phyloP scores from a whole-genome alignment of 35 echinoderm and acorn worm species.

The Lytechinus pictus region DNA sequence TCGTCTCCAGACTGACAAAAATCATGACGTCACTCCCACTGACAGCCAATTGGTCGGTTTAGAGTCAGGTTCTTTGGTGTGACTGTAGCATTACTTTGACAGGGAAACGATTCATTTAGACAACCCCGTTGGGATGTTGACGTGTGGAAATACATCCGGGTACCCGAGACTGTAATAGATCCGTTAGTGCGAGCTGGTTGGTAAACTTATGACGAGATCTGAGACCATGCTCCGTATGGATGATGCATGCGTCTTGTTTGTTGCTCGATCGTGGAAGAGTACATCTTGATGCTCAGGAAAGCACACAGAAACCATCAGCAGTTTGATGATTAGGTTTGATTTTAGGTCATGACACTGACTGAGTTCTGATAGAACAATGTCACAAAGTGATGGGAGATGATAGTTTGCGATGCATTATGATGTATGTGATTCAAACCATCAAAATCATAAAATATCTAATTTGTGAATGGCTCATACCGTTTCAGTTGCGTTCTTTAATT shows the following conservation, averaged over 20 bases:
- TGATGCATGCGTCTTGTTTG: neutral
- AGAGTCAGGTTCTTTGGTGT: too few relatives aligned
- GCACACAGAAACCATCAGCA: neutral
- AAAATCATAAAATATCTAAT: too few relatives aligned
- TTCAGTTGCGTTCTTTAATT: too few relatives aligned
- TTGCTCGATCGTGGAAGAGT: neutral
- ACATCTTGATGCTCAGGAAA: neutral
- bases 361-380: too few relatives aligned
- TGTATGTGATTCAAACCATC: too few relatives aligned
- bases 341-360: too few relatives aligned
- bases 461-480: too few relatives aligned
- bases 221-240: neutral
- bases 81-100: neutral
- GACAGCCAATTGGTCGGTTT: too few relatives aligned
- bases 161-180: neutral
- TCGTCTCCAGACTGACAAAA: too few relatives aligned
- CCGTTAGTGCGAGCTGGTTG: neutral
- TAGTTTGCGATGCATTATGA: too few relatives aligned
- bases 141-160: neutral
- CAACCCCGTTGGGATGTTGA: neutral
- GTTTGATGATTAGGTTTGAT: neutral
- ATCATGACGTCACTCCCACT: too few relatives aligned
- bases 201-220: neutral
- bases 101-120: neutral
- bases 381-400: too few relatives aligned